These are phyloP conservation scores for Microcaecilia unicolor DNA, from an alignment of 2,797 vertebrate species.

Conservation along the genomic window DNA sequence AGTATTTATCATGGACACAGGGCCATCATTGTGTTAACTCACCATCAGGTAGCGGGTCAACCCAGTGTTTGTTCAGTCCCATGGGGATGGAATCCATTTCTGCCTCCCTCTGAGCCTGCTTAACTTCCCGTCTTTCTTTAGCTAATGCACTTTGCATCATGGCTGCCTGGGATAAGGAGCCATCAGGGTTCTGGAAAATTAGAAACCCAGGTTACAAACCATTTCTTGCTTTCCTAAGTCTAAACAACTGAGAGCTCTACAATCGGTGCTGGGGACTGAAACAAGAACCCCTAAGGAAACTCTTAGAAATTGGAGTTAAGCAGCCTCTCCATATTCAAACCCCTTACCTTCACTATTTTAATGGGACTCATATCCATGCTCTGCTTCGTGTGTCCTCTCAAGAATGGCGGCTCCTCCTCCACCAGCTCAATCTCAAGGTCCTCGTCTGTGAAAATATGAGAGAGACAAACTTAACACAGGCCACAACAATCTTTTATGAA, in stretches of 20 bases:
- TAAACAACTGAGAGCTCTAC: too few relatives aligned
- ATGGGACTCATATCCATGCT: slow-evolving; percentile 99
- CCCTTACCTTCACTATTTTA: slow-evolving; percentile 88
- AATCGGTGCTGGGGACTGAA: too few relatives aligned
- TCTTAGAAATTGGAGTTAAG: too few relatives aligned
- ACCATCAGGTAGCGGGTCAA: slow-evolving; percentile 95
- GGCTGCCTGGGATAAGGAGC: slow-evolving; percentile 91
- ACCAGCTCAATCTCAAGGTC: slow-evolving; percentile 95
- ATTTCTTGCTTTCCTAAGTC: too few relatives aligned
- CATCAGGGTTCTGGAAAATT: slow-evolving; percentile 81
- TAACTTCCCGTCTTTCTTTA: slow-evolving; percentile 88
- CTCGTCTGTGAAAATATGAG: slow-evolving; percentile 63
- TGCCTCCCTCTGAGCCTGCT: slow-evolving; percentile 91
- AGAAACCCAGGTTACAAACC: neutral
- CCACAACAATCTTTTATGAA: too few relatives aligned
- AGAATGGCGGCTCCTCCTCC: slow-evolving; percentile 92
- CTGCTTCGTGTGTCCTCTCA: slow-evolving; percentile 93
- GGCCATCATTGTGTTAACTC: slow-evolving; percentile 14
- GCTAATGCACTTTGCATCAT: slow-evolving; percentile 98
- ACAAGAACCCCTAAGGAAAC: too few relatives aligned
- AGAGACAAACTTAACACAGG: too few relatives aligned
- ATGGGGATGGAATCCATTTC: slow-evolving; percentile 99
- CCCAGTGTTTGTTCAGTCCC: slow-evolving; percentile 98
- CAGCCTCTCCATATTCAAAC: neutral
- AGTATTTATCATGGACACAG: too few relatives aligned